Base-by-base conservation (phyloP, 1,140 invertebrate species). In the Choristoneura fumiferana region DNA sequence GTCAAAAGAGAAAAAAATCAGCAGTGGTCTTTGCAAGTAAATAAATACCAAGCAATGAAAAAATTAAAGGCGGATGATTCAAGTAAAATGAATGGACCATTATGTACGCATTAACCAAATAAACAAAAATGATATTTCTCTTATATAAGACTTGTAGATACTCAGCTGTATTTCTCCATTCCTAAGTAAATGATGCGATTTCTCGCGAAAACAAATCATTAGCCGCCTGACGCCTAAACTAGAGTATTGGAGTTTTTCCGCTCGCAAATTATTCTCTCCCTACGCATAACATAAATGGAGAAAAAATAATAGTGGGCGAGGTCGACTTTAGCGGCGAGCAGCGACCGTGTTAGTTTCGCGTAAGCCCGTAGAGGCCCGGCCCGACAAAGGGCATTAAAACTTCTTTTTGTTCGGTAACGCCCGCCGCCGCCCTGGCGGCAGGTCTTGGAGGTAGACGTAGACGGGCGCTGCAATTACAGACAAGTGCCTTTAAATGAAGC, bases 401-500 rank as follows among this genome's bases (percentile, higher is more conserved):
- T 85, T 85, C 74, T 83, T 87, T 84, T 83, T 83, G 76, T 78
- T 78, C 70, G 72, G 71, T 81, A 74, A 75, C 71, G 78, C 69
- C 60, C 74, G 74, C 67, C 73, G 73, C 76, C 78, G 68, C 68
- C 71, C 65, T 58, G 72, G 64, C 78, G 72, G 76, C 74, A 67
- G 81, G 79, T 84, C 85, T 88, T 86, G 84, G 83, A 81, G 76
- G 43, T 49, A 57, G 39, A 55, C 33, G 54, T 13, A 39, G 37
- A 36, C 57, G 37, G 57, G 76, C 74, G 83, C 74, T 83, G 81
- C 84, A 89, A 89, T 89, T 89, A 89, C 77, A 79, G 81, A 84
- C 81, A 84, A 89, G 84, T 81, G 84, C 73, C 81, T 89, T 84
- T 82, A 89, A 89, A 87, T 89, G 85, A 89, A 87, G 76, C 76